Base-by-base conservation (phyloP, 2,113 vertebrate species). In the Entomyzon cyanotis region DNA sequence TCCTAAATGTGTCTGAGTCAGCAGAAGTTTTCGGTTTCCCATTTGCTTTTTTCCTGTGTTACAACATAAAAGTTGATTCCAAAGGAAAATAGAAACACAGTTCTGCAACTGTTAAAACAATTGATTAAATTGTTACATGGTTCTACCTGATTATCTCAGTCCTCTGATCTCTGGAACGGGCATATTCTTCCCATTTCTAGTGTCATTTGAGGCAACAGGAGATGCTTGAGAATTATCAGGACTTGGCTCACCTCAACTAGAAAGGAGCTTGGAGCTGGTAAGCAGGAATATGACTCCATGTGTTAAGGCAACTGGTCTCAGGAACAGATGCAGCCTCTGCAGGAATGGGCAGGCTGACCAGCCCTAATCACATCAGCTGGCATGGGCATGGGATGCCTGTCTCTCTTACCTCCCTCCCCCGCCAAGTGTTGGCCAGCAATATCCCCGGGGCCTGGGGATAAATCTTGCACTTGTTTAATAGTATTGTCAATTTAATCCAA, bases 281-380 rank as follows among this genome's bases (percentile, higher is more conserved):
- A 67, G 50, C 68, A 67, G 59, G 39, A 63, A 60, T 55, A 24
- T 25, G 60, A 42, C 58, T 83, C n/a, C 14, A 4, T 25, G 16
- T 58, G 23, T 89, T 60, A 65, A 42, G 8, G 37, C 71, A 70
- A 77, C 63, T 86, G 67, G 68, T 76, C 33, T 84, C 15, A 27
- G 79, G 79, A 95, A 6, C 96, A 97, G 96, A 94, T 94, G 94
- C 63, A 70, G 73, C 55, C 94, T 88, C 94, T 55, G 88, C 80
- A 93, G 90, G 92, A 93, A 53, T 24, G 64, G 83, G 79, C 92
- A 93, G 83, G 33, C 68, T 94, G 92, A 84, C 25, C 86, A 84
- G 46, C 59, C 39, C 79, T 90, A 83, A 86, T 85, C 88, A 73
- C 39, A 94, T 92, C 88, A 90, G 79, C 79, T 96, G 94, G 68